These are phyloP conservation scores for Melipona quadrifasciata DNA, from an alignment of 1,140 invertebrate species.

Conservation along the genomic window DNA sequence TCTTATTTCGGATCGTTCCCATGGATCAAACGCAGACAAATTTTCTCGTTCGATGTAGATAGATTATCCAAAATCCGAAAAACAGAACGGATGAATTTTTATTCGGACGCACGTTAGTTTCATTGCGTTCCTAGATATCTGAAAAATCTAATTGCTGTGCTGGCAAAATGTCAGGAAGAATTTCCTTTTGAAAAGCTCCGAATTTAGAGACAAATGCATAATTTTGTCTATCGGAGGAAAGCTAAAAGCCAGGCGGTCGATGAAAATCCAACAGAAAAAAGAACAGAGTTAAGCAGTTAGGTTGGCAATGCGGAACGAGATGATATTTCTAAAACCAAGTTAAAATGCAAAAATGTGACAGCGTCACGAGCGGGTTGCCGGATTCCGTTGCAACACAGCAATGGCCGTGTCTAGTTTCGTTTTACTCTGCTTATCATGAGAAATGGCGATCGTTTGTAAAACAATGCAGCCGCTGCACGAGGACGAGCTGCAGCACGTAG, in stretches of 20 bases:
- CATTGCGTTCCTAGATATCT: no score
- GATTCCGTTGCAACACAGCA: constrained; percentile 39
- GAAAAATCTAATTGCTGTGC: no score
- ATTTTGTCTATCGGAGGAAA: background rate
- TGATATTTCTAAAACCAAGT: background rate
- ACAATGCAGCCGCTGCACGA: constrained; percentile 71
- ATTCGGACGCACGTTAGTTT: no score
- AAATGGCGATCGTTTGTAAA: constrained; percentile 76
- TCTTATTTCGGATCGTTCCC: constrained; percentile 46
- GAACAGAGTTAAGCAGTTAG: background rate
- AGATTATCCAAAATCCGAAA: no score
- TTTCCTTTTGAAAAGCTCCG: no score
- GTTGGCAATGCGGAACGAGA: background rate
- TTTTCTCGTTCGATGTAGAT: background rate
- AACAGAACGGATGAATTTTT: no score
- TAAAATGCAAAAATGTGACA: constrained; percentile 43
- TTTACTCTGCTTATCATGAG: constrained; percentile 78
- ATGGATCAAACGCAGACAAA: constrained; percentile 36
- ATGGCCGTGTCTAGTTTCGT: constrained; percentile 70
- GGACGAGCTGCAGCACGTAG: constrained; percentile 73
- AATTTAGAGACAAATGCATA: no score
- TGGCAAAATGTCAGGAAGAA: no score
- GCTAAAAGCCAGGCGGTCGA: background rate
- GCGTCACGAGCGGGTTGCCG: constrained; percentile 50
- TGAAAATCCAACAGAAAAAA: background rate